Conservation (phyloP, 2,113 vertebrate genomes). For the Myotis lucifugus region DNA sequence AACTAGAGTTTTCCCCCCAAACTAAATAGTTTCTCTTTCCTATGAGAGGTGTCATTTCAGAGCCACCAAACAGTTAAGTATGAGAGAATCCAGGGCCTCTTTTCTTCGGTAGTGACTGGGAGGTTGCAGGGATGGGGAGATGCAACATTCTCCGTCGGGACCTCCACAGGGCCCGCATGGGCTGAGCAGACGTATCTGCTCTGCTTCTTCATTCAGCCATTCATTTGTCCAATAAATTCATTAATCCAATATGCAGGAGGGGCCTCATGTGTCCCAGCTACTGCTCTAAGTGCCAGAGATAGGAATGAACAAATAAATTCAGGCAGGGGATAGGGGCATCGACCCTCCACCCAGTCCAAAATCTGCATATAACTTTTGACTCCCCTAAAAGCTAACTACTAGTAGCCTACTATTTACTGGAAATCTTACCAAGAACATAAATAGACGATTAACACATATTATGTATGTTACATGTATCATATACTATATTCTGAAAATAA, state of each 20-base stretch:
- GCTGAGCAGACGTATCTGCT: not conserved
- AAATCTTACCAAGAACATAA: not conserved
- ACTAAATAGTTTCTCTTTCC: not conserved
- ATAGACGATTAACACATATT: not conserved
- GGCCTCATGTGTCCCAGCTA: not conserved
- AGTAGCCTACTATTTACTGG: not conserved
- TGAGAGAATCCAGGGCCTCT: not conserved
- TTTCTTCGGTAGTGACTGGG: not conserved
- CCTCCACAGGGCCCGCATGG: not conserved
- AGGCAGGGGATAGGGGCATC: no score
- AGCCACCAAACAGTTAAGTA: not conserved
- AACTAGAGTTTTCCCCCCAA: not conserved
- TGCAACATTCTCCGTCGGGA: not conserved
- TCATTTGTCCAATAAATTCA: not conserved
- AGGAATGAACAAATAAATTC: not conserved
- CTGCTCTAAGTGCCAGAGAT: not conserved
- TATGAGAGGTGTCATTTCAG: not conserved
- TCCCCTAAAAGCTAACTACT: not conserved
- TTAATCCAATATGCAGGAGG: not conserved
- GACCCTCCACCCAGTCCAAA: not conserved
- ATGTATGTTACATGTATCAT: not conserved
- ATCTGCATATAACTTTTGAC: not conserved
- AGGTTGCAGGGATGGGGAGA: no score
- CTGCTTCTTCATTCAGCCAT: not conserved
- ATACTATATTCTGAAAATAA: not conserved